These are phyloP conservation scores for Prionailurus bengalensis DNA, from an alignment of 2,113 vertebrate species.

Conservation along the genomic window DNA sequence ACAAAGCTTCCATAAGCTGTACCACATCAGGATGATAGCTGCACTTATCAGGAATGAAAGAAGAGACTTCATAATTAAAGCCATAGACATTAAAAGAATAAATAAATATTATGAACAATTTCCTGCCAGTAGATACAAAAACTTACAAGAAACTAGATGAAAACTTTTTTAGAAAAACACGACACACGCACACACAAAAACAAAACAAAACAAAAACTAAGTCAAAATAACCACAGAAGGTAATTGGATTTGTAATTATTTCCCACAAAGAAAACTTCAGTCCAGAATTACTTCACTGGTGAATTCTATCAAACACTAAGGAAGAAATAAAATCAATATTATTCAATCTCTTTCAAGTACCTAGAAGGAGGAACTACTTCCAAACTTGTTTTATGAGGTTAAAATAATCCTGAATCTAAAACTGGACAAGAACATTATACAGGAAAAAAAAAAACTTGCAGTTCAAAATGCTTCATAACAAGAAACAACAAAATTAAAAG, in stretches of 20 bases:
- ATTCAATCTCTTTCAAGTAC: not conserved
- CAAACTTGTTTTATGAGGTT: not conserved
- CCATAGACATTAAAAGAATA: not conserved
- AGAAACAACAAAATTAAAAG: not conserved
- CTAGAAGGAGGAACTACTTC: not conserved
- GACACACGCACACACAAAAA: not conserved
- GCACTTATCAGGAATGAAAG: not conserved
- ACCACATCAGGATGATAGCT: not conserved
- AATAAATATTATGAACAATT: not conserved
- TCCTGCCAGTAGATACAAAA: not conserved
- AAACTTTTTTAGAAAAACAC: not conserved
- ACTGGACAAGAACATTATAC: not conserved
- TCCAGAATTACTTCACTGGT: not conserved
- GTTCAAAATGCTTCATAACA: not conserved
- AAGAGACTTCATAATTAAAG: not conserved
- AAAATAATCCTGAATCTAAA: not conserved
- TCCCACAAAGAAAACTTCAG: not conserved
- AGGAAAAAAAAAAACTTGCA: not conserved
- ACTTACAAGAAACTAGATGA: not conserved
- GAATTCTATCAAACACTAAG: slow-evolving; percentile 11
- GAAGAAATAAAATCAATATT: not conserved
- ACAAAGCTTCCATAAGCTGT: not conserved
- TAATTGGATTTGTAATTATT: not conserved
- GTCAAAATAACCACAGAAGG: not conserved
- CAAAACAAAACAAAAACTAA: not conserved